Evolutionary conservation across 35 echinoderm and acorn worm genomes (phyloP).

Genomic region (Chiridota heheva): DNA sequence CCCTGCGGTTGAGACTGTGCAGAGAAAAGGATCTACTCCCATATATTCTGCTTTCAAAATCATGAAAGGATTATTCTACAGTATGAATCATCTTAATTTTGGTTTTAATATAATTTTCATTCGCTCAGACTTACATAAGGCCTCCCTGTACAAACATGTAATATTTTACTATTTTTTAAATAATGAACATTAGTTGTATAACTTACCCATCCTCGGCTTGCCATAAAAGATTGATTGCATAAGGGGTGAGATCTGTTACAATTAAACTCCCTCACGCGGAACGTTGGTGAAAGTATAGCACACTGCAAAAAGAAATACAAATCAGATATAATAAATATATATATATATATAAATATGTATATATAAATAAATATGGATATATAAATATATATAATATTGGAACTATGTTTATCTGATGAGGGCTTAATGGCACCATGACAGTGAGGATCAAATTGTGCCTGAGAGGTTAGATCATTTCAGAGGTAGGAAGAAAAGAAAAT

Average conservation of each 20-base stretch:
- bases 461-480: too few species aligned
- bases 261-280: conserved; percentile 91
- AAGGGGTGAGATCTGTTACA: conserved; percentile 80
- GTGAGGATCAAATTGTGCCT: too few species aligned
- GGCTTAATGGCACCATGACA: too few species aligned
- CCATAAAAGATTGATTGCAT: conserved; percentile 85
- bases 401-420: too few species aligned
- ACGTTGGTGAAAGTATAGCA: conserved; percentile 95
- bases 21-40: too few species aligned
- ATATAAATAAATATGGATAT: too few species aligned
- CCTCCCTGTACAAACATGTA: neutral
- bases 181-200: conserved; percentile 15
- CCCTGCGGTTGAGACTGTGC: too few species aligned
- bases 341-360: too few species aligned
- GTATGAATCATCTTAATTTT: neutral
- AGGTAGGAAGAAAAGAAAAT: too few species aligned
- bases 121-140: neutral
- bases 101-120: neutral
- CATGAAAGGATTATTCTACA: neutral
- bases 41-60: too few species aligned
- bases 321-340: neutral
- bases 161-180: neutral
- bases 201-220: conserved; percentile 68
- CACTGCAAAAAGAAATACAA: conserved; percentile 62
- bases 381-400: too few species aligned